Base-by-base conservation (phyloP, 1,140 invertebrate species). In the Drosophila hydei region DNA sequence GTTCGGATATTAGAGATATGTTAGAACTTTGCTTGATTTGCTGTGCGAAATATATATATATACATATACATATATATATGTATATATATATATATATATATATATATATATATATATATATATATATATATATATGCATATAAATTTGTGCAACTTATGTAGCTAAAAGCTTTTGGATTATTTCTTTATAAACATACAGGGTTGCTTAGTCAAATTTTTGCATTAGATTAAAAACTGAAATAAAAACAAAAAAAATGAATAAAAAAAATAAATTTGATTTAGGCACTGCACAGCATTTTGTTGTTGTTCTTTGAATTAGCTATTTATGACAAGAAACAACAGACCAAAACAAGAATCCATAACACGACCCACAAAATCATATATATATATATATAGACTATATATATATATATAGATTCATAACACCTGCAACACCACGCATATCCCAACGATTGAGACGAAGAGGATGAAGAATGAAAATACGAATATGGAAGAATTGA, bases 171-270 rank as follows among this genome's bases (percentile, higher is more conserved):
- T 73, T 77, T 77, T 47, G 50, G 45, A 74, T 79, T 58, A 68
- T 85, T 84, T 77, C 77, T 51, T 83, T 78, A 75, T 60, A 78
- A 72, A 81, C 75, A 79, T 88, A 88, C 84, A 89, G 84, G 84
- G 84, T 88, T 77, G 84, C 84, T 88, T 88, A 89, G 84, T 77
- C 69, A 88, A 89, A 88, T 89, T 89, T 84, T 89, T 81, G 81
- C 81, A 78, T 71, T 81, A 85, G 77, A 77, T 65, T 85, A 59
- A 33, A 38, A 42, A 23, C n/a, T n/a, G n/a, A n/a, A n/a, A n/a
- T n/a, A n/a, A n/a, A n/a, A n/a, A n/a, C n/a, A 45, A 33, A 27
- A 52, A 48, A 40, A 18, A 0, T 0, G 6, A 54, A 42, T 47
- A 4, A 18, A 9, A 51, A 27, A 27, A 63, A 16, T 52, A 55